Percentiles rank a stretch among this genome's conserved stretches.
Evolutionary conservation across 2,888 invertebrate genomes (phyloP).

Genomic region (Piscicola geometra): DNA sequence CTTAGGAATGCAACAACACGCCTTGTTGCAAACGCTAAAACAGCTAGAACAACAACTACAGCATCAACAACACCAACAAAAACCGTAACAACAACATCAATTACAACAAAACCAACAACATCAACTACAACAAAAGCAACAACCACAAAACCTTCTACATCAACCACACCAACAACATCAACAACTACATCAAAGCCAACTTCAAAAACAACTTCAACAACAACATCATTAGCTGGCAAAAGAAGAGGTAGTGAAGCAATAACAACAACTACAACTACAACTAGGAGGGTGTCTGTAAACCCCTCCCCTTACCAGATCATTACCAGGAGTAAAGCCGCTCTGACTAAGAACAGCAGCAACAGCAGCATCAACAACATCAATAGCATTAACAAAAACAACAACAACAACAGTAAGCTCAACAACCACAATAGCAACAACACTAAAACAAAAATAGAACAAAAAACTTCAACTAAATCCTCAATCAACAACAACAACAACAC

Average conservation of each 20-base stretch:
- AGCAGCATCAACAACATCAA: neutral
- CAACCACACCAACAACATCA: neutral
- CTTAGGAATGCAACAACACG: no score
- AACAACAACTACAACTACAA: neutral
- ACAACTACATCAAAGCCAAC: conserved; percentile 10
- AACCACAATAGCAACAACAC: neutral
- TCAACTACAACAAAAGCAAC: neutral
- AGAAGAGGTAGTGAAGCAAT: neutral
- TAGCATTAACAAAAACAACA: neutral
- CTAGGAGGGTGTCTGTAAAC: neutral
- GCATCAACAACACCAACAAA: no score
- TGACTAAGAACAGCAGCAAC: neutral
- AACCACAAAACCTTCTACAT: neutral
- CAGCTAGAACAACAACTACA: no score
- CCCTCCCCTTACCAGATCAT: neutral
- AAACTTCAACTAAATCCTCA: neutral
- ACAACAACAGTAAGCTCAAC: neutral
- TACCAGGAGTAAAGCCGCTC: neutral
- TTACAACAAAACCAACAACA: neutral
- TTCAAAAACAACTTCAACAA: neutral
- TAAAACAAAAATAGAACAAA: neutral
- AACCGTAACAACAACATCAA: no score
- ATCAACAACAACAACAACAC: conserved; percentile 2
- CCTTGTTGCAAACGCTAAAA: no score
- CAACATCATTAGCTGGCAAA: neutral